Percentiles rank a stretch among this genome's conserved stretches.
phyloP scores from a whole-genome alignment of 2,113 vertebrate species.

The Prochilodus magdalenae region DNA sequence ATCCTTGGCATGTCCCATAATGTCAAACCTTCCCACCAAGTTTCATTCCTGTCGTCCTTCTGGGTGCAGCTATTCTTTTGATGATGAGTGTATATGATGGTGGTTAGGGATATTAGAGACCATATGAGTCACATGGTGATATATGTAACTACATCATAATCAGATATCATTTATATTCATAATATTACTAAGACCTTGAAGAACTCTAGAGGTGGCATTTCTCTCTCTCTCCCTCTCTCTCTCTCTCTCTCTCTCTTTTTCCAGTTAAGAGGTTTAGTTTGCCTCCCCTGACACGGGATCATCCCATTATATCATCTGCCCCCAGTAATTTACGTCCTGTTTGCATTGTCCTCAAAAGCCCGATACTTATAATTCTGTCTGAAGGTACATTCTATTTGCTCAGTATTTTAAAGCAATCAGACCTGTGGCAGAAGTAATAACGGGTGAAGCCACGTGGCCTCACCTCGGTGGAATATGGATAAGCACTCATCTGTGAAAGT shows the following conservation, averaged over 20 bases:
- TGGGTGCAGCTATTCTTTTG: too few species aligned
- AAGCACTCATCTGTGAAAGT: constrained; percentile 71
- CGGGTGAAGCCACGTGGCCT: constrained; percentile 72
- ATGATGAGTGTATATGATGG: too few species aligned
- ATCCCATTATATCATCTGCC: constrained; percentile 49
- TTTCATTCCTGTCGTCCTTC: too few species aligned
- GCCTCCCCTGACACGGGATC: constrained; percentile 23
- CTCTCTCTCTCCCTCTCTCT: neutral
- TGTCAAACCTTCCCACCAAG: too few species aligned
- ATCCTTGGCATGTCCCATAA: too few species aligned
- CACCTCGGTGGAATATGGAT: constrained; percentile 71
- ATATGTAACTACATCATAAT: constrained; percentile 54
- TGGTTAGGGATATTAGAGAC: neutral
- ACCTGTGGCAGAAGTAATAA: constrained; percentile 73
- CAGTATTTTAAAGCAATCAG: constrained; percentile 69
- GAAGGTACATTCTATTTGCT: constrained; percentile 66
- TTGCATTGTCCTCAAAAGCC: constrained; percentile 61
- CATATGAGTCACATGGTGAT: neutral
- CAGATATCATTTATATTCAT: too few species aligned
- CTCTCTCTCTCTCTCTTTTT: neutral
- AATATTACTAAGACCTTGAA: constrained; percentile 36
- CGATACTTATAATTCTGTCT: constrained; percentile 66
- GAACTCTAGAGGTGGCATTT: constrained; percentile 9
- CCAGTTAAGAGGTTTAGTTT: constrained; percentile 33
- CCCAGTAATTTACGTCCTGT: constrained; percentile 69